Percentiles rank a stretch among this genome's conserved stretches.
These are phyloP conservation scores for Archocentrus centrarchus DNA, from an alignment of 2,113 vertebrate species.

Conservation along the genomic window DNA sequence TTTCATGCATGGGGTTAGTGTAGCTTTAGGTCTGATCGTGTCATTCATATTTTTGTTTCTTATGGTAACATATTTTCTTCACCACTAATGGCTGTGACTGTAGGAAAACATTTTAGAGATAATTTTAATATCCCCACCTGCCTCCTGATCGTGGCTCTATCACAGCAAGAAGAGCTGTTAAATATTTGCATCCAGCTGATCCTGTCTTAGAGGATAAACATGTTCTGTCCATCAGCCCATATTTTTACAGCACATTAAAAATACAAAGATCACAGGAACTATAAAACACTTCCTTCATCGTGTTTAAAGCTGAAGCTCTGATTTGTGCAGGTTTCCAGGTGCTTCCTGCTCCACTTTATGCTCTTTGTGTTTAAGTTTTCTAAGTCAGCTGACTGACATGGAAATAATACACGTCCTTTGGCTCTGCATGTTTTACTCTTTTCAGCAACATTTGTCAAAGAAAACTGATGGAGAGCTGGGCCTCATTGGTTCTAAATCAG, in stretches of 20 bases:
- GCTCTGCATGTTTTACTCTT: rapidly evolving
- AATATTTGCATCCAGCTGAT: background rate
- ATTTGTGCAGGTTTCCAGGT: background rate
- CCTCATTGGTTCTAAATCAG: background rate
- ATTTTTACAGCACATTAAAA: background rate
- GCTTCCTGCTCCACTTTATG: background rate
- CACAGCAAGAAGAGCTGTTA: background rate
- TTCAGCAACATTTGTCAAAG: background rate
- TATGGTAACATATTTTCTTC: background rate
- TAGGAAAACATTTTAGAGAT: background rate
- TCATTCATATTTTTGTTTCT: background rate
- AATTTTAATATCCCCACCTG: background rate
- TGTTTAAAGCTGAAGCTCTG: background rate
- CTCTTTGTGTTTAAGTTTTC: background rate
- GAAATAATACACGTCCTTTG: background rate
- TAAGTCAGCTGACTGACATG: background rate
- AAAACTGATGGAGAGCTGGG: background rate
- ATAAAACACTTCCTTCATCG: background rate
- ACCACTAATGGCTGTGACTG: background rate
- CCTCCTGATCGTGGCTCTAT: background rate
- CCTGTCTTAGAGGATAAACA: too few species aligned
- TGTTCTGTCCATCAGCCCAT: too few species aligned
- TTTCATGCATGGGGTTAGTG: background rate
- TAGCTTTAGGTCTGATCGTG: background rate
- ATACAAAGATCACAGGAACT: background rate